Evolutionary conservation across 2,888 invertebrate genomes (phyloP).

Genomic region (Caenorhabditis virilis): DNA sequence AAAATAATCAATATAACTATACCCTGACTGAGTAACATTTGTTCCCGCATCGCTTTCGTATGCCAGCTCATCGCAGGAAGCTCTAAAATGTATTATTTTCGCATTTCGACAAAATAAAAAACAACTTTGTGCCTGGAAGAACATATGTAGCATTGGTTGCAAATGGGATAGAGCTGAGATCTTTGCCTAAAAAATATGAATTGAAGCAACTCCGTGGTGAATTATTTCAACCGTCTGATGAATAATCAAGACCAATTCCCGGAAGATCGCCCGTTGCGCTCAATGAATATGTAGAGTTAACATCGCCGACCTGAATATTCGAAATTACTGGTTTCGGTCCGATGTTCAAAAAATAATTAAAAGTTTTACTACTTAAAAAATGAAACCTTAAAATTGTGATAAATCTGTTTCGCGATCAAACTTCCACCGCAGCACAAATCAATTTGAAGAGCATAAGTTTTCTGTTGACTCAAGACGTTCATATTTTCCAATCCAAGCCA

Average conservation of each 20-base stretch:
- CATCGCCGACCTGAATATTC: neutral
- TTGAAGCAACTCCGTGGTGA: neutral
- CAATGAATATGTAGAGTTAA: constrained; percentile 25
- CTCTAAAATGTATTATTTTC: no score
- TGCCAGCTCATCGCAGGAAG: constrained; percentile 24
- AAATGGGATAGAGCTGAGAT: no score
- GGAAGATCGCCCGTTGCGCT: constrained; percentile 21
- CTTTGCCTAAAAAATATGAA: no score
- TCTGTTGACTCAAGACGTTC: constrained; percentile 11
- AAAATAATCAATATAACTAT: no score
- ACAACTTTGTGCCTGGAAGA: no score
- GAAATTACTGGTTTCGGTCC: neutral
- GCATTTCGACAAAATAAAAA: no score
- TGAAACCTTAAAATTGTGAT: constrained; percentile 37
- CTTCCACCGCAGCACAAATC: constrained; percentile 35
- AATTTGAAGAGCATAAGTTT: constrained; percentile 18
- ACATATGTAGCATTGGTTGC: no score
- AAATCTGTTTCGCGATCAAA: constrained; percentile 16
- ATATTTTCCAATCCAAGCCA: constrained; percentile 52
- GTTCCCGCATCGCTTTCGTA: no score
- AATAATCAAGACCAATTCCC: constrained; percentile 30
- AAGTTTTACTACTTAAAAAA: neutral
- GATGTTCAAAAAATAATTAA: neutral
- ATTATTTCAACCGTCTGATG: neutral
- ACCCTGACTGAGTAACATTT: no score